A percentile compares a stretch with the other conserved stretches of the same genome.
Conservation (phyloP, 2,113 vertebrate genomes). For the Poeciliopsis retropinna region DNA sequence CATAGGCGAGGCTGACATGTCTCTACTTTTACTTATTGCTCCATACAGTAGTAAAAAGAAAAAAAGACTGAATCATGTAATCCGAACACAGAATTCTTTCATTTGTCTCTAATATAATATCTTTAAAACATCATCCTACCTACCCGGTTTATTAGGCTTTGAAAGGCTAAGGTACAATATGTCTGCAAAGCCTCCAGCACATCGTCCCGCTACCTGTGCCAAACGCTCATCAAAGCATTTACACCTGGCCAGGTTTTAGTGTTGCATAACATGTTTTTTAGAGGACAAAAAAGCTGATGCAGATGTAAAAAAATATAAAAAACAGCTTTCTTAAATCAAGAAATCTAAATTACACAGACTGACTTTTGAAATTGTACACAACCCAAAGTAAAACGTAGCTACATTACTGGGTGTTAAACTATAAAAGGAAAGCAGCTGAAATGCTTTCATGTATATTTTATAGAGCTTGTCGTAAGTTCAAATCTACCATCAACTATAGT, state of each 20-base stretch:
- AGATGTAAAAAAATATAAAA: constrained; percentile 13
- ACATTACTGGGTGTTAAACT: too few relatives aligned
- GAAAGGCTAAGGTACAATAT: not conserved
- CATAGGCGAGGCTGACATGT: constrained; percentile 10
- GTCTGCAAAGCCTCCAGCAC: constrained; percentile 34
- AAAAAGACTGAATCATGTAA: not conserved
- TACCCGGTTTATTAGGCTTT: constrained; percentile 41
- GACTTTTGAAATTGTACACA: too few relatives aligned
- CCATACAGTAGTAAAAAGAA: not conserved
- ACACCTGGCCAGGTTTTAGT: constrained; percentile 37
- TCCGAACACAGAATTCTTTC: constrained; percentile 30
- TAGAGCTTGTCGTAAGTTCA: too few relatives aligned
- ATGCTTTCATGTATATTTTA: too few relatives aligned
- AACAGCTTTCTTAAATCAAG: not conserved
- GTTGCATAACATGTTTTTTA: constrained; percentile 28
- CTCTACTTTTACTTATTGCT: constrained; percentile 27
- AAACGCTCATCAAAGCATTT: constrained; percentile 47
- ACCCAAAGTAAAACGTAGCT: too few relatives aligned
- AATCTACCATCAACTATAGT: too few relatives aligned
- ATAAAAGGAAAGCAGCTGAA: too few relatives aligned
- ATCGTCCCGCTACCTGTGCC: constrained; percentile 28
- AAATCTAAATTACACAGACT: not conserved
- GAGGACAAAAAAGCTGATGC: constrained; percentile 16
- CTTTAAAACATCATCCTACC: constrained; percentile 42
- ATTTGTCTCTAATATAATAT: constrained; percentile 30